These are phyloP conservation scores for Eufriesea mexicana DNA, from an alignment of 1,140 invertebrate genomes.

Conservation along the genomic window DNA sequence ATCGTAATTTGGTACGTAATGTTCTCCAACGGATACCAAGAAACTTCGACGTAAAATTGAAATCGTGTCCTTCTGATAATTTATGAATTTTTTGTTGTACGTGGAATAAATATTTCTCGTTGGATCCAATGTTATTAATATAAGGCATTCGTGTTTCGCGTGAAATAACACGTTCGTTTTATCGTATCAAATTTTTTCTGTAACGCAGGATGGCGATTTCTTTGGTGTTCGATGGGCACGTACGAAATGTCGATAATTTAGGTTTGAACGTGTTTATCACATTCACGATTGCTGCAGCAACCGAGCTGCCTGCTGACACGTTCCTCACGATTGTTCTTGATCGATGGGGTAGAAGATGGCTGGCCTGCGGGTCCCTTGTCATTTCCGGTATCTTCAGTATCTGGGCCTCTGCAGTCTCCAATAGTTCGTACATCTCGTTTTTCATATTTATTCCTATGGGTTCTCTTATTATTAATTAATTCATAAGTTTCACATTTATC, in stretches of 20 bases:
- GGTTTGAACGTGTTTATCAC: constrained; percentile 91
- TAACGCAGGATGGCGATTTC: constrained; percentile 89
- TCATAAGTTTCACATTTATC: too few relatives aligned
- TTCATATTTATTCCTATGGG: neutral
- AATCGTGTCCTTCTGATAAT: neutral
- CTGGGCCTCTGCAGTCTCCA: constrained; percentile 87
- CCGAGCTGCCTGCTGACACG: constrained; percentile 92
- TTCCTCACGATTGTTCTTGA: constrained; percentile 91
- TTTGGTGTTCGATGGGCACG: constrained; percentile 93
- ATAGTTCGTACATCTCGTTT: constrained; percentile 81
- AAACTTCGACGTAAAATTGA: neutral
- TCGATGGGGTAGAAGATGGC: constrained; percentile 91
- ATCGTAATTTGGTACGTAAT: constrained; percentile 88
- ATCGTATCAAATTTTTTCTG: constrained; percentile 8
- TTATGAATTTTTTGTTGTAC: neutral
- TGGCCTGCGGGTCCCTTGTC: constrained; percentile 90
- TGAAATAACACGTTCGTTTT: neutral
- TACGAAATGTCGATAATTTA: constrained; percentile 91
- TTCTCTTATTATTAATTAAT: neutral
- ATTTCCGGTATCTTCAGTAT: constrained; percentile 91
- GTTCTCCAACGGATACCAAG: neutral
- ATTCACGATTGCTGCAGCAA: constrained; percentile 91
- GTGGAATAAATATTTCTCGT: too few relatives aligned
- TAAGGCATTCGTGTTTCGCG: neutral
- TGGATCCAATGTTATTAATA: too few relatives aligned